Percentiles rank a stretch among this genome's conserved stretches.
Conservation (phyloP, 2,797 vertebrate genomes). For the Oryzias sinensis region DNA sequence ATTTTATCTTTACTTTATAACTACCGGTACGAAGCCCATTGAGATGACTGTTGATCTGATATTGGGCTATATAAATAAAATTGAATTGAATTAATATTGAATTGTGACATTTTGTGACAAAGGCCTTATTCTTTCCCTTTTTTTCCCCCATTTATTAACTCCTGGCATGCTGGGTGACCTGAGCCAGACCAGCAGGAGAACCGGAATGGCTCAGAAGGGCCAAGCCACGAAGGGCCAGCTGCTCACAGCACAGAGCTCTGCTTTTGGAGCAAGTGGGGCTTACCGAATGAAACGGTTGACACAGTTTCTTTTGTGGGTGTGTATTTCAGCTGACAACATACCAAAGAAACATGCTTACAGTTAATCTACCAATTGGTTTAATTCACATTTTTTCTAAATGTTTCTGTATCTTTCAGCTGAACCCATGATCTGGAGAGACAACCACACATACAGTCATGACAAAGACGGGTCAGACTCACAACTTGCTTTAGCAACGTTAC, state of each 20-base stretch:
- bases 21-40: no score
- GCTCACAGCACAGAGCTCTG: slow-evolving; percentile 64
- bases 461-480: slow-evolving; percentile 24
- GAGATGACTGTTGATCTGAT: no score
- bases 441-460: slow-evolving; percentile 12
- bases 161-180: slow-evolving; percentile 46
- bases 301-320: slow-evolving; percentile 24
- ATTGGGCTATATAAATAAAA: no score
- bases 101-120: slow-evolving; percentile 43
- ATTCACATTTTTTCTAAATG: background rate
- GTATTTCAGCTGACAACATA: slow-evolving; percentile 3
- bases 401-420: background rate
- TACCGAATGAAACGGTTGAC: slow-evolving; percentile 53
- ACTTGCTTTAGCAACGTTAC: slow-evolving; percentile 23
- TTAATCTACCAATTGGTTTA: background rate
- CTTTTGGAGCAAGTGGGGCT: slow-evolving; percentile 51
- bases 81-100: no score
- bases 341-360: background rate
- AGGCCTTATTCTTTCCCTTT: slow-evolving; percentile 38
- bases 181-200: slow-evolving; percentile 77
- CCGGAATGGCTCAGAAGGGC: slow-evolving; percentile 69
- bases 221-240: slow-evolving; percentile 78
- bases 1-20: no score
- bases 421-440: background rate
- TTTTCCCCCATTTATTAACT: slow-evolving; percentile 48